Evolutionary conservation across 2,888 invertebrate genomes (phyloP).

Genomic region (Apamea epomidion): DNA sequence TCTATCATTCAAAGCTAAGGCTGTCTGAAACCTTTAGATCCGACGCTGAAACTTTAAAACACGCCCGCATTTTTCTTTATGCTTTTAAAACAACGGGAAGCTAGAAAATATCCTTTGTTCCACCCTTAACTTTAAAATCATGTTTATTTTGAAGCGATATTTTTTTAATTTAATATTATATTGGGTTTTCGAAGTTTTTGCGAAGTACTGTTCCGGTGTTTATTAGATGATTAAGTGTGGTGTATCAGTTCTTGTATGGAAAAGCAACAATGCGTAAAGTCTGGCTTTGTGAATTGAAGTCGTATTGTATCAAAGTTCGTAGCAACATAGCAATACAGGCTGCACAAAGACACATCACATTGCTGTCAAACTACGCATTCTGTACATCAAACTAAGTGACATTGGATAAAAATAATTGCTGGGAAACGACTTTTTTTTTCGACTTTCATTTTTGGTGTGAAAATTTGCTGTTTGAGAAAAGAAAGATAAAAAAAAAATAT

Average conservation of each 20-base stretch:
- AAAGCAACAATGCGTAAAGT: too few relatives aligned
- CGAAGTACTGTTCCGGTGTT: background rate
- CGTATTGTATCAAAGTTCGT: background rate
- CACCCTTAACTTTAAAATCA: slow-evolving; percentile 48
- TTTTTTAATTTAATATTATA: slow-evolving; percentile 38
- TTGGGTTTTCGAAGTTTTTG: background rate
- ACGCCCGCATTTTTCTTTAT: slow-evolving; percentile 71
- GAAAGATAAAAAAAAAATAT: too few relatives aligned
- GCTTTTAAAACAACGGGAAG: slow-evolving; percentile 69
- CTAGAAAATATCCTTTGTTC: slow-evolving; percentile 63
- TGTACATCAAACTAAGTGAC: too few relatives aligned
- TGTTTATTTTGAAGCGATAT: slow-evolving; percentile 42
- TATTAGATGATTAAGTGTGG: background rate
- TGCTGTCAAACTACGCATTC: too few relatives aligned
- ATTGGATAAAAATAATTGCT: too few relatives aligned
- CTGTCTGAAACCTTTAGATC: slow-evolving; percentile 71
- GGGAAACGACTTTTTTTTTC: too few relatives aligned
- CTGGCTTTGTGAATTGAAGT: background rate
- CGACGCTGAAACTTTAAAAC: slow-evolving; percentile 75
- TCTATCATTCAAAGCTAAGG: slow-evolving; percentile 69
- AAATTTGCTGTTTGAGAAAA: too few relatives aligned
- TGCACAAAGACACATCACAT: too few relatives aligned
- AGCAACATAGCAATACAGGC: background rate
- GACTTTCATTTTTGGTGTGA: too few relatives aligned
- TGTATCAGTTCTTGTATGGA: background rate